Conservation (phyloP, 2,113 vertebrate genomes). For the Athene noctua region DNA sequence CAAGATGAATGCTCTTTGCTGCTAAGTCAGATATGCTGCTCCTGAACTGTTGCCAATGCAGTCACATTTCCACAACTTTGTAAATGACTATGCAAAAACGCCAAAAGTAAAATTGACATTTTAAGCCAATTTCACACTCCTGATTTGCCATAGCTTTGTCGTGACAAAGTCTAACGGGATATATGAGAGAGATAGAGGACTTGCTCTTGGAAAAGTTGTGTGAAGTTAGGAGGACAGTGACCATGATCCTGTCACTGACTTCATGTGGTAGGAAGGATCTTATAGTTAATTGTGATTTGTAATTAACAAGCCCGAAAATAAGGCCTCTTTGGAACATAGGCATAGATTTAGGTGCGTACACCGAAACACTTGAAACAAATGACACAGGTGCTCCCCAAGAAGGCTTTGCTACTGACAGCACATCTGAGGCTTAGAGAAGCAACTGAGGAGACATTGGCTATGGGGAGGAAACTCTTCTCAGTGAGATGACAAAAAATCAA, state of each 20-base stretch:
- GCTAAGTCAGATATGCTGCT: neutral
- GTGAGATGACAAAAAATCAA: neutral
- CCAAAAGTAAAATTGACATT: neutral
- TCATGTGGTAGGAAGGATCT: neutral
- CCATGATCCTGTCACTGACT: neutral
- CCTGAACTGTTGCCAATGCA: neutral
- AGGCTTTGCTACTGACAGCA: neutral
- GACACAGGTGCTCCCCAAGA: accelerated
- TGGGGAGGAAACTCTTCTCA: neutral
- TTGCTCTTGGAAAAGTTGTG: neutral
- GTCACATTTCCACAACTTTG: neutral
- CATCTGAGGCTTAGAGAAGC: neutral
- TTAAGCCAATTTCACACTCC: neutral
- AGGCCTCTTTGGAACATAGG: neutral
- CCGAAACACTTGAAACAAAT: neutral
- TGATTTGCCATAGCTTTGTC: neutral
- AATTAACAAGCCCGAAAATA: neutral
- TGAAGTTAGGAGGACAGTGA: neutral
- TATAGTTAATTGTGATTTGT: neutral
- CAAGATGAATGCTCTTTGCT: neutral
- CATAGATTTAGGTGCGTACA: neutral
- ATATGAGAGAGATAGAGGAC: accelerated
- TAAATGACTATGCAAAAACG: neutral
- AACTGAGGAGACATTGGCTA: neutral
- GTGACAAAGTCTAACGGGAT: neutral